These are phyloP conservation scores for Malurus splendens DNA, from an alignment of 2,797 vertebrate species.

Conservation along the genomic window DNA sequence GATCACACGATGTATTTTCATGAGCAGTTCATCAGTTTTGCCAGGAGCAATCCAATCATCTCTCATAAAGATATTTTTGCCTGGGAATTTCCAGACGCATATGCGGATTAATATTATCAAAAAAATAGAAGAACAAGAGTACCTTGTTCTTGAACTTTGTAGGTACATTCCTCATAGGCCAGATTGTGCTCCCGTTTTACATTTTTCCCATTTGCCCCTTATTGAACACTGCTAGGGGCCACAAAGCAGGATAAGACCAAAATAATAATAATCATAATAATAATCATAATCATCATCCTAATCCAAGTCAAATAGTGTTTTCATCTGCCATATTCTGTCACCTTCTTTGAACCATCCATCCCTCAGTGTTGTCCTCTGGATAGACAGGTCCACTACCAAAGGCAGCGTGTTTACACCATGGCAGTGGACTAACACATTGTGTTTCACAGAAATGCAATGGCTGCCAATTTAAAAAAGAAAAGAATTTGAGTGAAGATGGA, in stretches of 20 bases:
- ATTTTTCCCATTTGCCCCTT: not conserved
- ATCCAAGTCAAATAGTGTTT: not conserved
- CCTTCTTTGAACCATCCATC: fast-evolving
- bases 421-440: not conserved
- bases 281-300: not conserved
- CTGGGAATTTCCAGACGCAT: not conserved
- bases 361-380: not conserved
- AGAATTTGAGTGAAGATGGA: not conserved
- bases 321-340: not conserved
- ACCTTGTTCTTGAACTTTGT: not conserved
- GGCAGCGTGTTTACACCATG: not conserved
- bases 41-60: not conserved
- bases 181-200: not conserved
- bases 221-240: not conserved
- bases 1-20: not conserved
- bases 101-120: not conserved
- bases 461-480: not conserved
- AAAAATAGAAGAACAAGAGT: too few species aligned
- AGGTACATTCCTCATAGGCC: not conserved
- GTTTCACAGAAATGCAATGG: not conserved
- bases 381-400: not conserved
- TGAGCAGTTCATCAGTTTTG: not conserved
- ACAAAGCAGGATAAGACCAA: not conserved
- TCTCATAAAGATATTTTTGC: not conserved
- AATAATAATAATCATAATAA: not conserved